Conservation (phyloP, 1,140 invertebrate species). For the Eriocheir sinensis region DNA sequence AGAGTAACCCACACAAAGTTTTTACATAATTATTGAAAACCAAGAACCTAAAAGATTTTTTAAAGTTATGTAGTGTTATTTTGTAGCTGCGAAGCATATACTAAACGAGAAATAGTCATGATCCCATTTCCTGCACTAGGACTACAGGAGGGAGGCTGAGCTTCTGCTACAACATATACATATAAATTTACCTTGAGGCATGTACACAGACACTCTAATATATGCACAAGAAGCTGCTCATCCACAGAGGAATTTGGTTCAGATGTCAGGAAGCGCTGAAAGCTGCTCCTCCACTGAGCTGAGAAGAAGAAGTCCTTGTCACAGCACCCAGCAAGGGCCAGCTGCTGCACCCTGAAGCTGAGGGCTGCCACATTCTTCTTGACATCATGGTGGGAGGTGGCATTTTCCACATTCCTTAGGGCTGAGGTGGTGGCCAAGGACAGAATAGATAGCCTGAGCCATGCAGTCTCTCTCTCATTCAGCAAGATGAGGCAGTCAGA, state of each 20-base stretch:
- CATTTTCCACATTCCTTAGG: slow-evolving; percentile 66
- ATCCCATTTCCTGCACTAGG: too few relatives aligned
- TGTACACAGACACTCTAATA: slow-evolving; percentile 46
- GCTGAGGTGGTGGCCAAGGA: neutral
- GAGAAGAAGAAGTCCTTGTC: neutral
- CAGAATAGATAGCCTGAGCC: slow-evolving; percentile 32
- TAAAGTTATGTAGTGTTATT: too few relatives aligned
- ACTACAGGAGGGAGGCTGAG: too few relatives aligned
- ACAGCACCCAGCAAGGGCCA: slow-evolving; percentile 31
- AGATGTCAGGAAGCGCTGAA: slow-evolving; percentile 66
- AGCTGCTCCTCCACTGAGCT: slow-evolving; percentile 32
- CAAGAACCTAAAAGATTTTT: too few relatives aligned
- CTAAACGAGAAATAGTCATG: too few relatives aligned
- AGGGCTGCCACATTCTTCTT: slow-evolving; percentile 47
- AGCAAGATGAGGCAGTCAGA: neutral
- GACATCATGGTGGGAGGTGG: slow-evolving; percentile 66
- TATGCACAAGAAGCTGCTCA: slow-evolving; percentile 68
- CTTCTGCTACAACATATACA: too few relatives aligned
- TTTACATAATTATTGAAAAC: too few relatives aligned
- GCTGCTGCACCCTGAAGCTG: slow-evolving; percentile 48
- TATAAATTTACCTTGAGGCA: slow-evolving; percentile 46
- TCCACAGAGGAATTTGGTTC: slow-evolving; percentile 68
- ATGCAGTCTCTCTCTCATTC: neutral
- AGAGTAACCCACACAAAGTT: too few relatives aligned
- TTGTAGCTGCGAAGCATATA: too few relatives aligned